Conservation (phyloP, 37 sponge, comb jelly and placozoan species). For the Mnemiopsis leidyi region DNA sequence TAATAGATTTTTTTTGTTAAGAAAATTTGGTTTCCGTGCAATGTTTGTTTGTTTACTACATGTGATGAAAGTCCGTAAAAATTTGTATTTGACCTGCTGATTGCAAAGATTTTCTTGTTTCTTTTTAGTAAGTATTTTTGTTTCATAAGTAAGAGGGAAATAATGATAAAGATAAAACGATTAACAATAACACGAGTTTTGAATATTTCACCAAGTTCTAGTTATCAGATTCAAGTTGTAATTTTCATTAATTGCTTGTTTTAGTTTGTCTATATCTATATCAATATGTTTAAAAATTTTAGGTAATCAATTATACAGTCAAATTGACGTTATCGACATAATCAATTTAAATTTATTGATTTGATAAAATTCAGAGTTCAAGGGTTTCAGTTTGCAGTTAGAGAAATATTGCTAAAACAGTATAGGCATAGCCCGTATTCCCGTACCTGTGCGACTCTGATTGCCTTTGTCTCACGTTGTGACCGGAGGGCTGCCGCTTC, state of each 20-base stretch:
- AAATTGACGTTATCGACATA: background rate
- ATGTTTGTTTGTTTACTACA: background rate
- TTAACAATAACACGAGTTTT: background rate
- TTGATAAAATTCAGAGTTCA: too few species aligned
- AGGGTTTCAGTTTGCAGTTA: too few species aligned
- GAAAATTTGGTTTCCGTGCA: background rate
- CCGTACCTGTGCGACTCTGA: too few species aligned
- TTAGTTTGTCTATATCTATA: too few species aligned
- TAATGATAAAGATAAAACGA: too few species aligned
- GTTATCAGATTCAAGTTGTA: background rate
- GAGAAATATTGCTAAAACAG: too few species aligned
- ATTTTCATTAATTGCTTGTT: background rate
- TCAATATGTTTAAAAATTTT: too few species aligned
- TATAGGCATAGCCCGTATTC: too few species aligned
- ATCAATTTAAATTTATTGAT: too few species aligned
- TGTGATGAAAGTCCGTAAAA: background rate
- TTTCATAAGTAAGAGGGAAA: background rate
- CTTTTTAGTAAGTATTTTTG: background rate
- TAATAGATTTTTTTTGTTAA: background rate
- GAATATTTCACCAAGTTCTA: background rate
- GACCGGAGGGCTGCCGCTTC: too few species aligned
- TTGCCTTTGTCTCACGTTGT: too few species aligned
- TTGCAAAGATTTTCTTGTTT: background rate
- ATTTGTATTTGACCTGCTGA: background rate
- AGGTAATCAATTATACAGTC: background rate